Evolutionary conservation across 2,113 vertebrate genomes (phyloP), one percentile per base, ranked within the genome.

Genomic region (Microcebus ravelobensis): DNA sequence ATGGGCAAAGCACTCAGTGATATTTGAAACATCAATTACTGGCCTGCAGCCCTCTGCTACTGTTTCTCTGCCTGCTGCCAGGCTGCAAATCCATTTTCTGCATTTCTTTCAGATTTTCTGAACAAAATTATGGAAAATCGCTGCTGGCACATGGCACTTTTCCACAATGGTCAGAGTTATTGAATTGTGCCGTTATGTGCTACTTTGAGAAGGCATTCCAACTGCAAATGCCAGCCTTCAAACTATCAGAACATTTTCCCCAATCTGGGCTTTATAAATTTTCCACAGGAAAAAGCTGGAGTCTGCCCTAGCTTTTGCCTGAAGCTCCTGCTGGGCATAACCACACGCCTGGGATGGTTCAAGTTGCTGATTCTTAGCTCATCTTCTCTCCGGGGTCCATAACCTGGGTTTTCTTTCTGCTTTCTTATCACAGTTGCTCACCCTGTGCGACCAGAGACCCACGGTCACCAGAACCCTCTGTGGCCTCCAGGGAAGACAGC

Each of bases 21-120:
- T 98, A 99, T 99, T 99, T 87, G 94, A 98, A 99, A 98, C 98
- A 98, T 98, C 98, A 98, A 98, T 99, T 99, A 98, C 98, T 99
- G 98, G 98, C 98, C 98, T 98, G 98, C 97, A 99, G 98, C 98
- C 98, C 97, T 97, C 87, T 98, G 98, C 98, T 98, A 98, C 99
- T 97, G 98, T 98, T 99, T 98, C 98, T 98, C 95, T 52, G 98
- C 96, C 97, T 91, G 96, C 96, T 98, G 98, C 99, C 98, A 98
- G 98, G 89, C 98, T 98, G 97, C 95, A 98, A 99, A 98, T 99
- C 98, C 98, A 99, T 99, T 98, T 99, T 98, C 98, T 98, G 97
- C 98, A 97, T 98, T 99, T 99, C 97, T 98, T 98, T 98, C 96
- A 97, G 98, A 98, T 98, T 98, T 98, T 98, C 95, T 98, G 98